These are phyloP conservation scores for Potamarius usumacintae DNA, from an alignment of 2,113 vertebrate species.

Conservation along the genomic window DNA sequence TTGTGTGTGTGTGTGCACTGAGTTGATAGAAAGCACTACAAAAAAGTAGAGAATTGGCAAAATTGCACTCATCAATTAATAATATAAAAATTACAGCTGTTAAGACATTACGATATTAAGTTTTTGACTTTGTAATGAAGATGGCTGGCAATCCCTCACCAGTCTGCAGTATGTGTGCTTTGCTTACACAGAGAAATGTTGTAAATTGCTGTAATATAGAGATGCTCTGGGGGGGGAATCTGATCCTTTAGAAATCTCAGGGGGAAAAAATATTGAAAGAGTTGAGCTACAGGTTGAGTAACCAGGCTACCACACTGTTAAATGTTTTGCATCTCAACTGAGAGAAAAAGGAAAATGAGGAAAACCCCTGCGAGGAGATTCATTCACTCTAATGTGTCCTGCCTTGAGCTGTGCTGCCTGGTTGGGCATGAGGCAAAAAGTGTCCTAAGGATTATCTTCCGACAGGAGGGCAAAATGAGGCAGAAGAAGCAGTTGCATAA, in stretches of 20 bases:
- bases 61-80: background rate
- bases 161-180: background rate
- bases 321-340: background rate
- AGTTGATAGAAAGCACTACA: background rate
- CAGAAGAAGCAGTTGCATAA: background rate
- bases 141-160: background rate
- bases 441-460: background rate
- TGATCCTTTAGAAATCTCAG: background rate
- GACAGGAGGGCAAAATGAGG: background rate
- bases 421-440: background rate
- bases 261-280: background rate
- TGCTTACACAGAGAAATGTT: background rate
- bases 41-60: background rate
- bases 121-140: background rate
- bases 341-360: background rate
- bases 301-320: background rate
- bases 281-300: background rate
- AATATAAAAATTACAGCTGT: background rate
- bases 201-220: background rate
- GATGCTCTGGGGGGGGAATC: background rate
- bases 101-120: background rate
- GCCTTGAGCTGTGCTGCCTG: background rate
- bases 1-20: background rate
- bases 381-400: background rate
- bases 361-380: background rate